Base-by-base conservation (phyloP, 1,140 invertebrate species). In the Macrosteles quadrilineatus region DNA sequence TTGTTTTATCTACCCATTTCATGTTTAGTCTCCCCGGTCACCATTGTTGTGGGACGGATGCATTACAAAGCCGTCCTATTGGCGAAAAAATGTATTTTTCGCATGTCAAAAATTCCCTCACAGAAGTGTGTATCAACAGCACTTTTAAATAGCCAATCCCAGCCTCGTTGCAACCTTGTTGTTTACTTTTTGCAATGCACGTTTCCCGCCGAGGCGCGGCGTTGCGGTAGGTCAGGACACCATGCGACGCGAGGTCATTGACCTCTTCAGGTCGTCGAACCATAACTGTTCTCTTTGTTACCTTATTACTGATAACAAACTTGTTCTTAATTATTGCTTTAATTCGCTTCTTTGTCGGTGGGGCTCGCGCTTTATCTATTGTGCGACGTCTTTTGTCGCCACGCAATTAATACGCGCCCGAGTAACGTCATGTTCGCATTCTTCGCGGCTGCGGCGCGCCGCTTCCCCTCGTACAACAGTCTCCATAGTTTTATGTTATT, bases 271-370 rank as follows among this genome's bases (percentile, higher is more conserved):
- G 47, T 50, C 47, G 21, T 9, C 47, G 47, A 50, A 17, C 47
- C 47, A 25, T 59, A 59, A 59, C 55, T 59, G 55, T 59, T 23
- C 23, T 29, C 55, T 27, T 29, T 59, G 55, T 59, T 30, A 29
- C 55, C 55, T 59, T 59, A 59, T 59, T 59, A 59, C 55, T 59
- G 55, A 59, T 59, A 59, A 59, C 55, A 59, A 59, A 59, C 55
- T 27, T 59, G 55, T 59, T 59, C 55, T 59, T 59, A 59, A 59
- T 59, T 59, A 59, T 59, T n/a, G 55, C 55, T 29, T 25, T 59
- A 30, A 59, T 59, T 59, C 55, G 9, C 2, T 30, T 59, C 55
- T 59, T 59, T 59, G 55, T 59, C 25, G 23, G 55, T 25, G 25
- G 55, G 12, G 21, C 6, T 25, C 21, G 55, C 27, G 25, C 6